These are phyloP conservation scores for Tachysurus vachellii DNA, from an alignment of 2,113 vertebrate species.

Conservation along the genomic window DNA sequence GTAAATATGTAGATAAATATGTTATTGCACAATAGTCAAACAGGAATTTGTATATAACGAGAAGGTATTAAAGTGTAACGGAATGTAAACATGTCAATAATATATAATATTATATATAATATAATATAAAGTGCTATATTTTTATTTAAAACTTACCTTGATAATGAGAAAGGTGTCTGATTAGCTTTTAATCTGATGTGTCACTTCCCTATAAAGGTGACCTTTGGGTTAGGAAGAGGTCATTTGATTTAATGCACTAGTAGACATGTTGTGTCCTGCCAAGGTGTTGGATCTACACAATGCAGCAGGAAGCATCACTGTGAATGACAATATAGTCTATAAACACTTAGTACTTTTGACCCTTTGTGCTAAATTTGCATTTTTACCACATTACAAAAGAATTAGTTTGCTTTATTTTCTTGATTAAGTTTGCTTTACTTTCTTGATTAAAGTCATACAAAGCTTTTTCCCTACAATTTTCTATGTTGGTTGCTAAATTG, in stretches of 20 bases:
- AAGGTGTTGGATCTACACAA: background rate
- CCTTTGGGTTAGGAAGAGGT: constrained; percentile 20
- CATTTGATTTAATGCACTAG: constrained; percentile 33
- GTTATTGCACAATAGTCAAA: no score
- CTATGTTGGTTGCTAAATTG: background rate
- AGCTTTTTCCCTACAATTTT: background rate
- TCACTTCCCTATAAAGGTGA: constrained; percentile 25
- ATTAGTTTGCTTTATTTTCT: background rate
- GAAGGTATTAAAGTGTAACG: no score
- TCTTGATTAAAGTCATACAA: background rate
- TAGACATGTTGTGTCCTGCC: background rate
- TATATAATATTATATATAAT: no score
- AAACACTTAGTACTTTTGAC: background rate
- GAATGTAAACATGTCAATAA: no score
- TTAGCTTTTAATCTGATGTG: constrained; percentile 39
- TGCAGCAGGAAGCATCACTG: background rate
- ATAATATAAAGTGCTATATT: no score
- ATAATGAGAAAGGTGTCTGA: constrained; percentile 2
- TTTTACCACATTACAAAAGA: background rate
- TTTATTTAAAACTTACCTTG: no score
- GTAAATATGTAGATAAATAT: no score
- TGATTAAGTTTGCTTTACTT: background rate
- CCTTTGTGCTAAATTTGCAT: background rate
- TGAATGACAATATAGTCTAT: background rate
- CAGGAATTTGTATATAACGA: no score